A percentile compares a stretch with the other conserved stretches of the same genome.
These are phyloP conservation scores for Pollenia griseotomentosa DNA, from an alignment of 2,888 invertebrate genomes.

Conservation along the genomic window DNA sequence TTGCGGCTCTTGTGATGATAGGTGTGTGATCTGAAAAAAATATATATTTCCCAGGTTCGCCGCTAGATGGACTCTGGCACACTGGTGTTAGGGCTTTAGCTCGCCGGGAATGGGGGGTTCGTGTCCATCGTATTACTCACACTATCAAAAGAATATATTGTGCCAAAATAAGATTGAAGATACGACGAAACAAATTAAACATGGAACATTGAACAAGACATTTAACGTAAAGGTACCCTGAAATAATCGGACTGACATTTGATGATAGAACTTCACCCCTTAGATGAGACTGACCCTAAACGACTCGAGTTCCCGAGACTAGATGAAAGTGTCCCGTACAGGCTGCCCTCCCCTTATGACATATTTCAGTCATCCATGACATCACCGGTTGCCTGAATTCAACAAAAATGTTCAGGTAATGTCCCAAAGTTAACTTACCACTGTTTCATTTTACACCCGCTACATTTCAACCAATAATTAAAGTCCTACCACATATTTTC, in stretches of 20 bases:
- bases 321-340: background rate
- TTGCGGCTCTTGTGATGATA: no score
- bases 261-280: background rate
- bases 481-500: no score
- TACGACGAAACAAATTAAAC: no score
- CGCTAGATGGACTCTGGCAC: no score
- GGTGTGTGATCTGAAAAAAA: background rate
- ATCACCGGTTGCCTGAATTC: no score
- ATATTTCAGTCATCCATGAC: background rate
- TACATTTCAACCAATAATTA: no score
- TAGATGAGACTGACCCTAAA: background rate
- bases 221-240: background rate
- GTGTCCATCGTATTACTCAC: background rate
- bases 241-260: background rate
- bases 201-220: background rate
- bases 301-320: background rate
- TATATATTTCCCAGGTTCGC: no score
- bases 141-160: background rate
- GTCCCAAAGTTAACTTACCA: no score
- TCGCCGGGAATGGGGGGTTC: no score
- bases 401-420: no score
- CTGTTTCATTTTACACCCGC: no score
- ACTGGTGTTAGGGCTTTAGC: no score
- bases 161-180: background rate
- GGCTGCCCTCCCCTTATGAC: conserved; percentile 2